Evolutionary conservation across 2,888 invertebrate species (phyloP).

Genomic region (Trachelus stipa): DNA sequence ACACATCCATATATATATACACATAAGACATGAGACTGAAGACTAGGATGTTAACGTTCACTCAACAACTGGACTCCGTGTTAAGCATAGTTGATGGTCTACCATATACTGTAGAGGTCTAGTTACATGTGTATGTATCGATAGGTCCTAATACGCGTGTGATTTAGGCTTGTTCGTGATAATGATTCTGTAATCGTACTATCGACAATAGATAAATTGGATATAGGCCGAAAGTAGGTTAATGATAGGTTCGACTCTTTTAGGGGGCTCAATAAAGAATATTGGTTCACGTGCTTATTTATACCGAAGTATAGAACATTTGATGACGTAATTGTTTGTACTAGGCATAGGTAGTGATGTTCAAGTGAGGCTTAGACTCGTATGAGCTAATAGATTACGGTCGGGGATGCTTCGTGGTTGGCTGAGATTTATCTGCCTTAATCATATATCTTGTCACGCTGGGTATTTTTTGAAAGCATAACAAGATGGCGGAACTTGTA

Average conservation of each 20-base stretch:
- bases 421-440: not conserved
- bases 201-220: not conserved
- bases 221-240: not conserved
- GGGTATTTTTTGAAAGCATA: not conserved
- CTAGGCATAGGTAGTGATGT: not conserved
- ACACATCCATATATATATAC: too few relatives aligned
- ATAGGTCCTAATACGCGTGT: not conserved
- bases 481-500: not conserved
- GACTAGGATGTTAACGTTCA: not conserved
- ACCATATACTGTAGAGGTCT: not conserved
- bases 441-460: not conserved
- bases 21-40: not conserved
- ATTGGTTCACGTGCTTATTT: not conserved
- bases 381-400: not conserved
- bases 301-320: not conserved
- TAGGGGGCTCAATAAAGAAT: not conserved
- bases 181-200: not conserved
- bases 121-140: not conserved
- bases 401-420: not conserved
- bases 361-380: not conserved
- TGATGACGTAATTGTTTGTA: not conserved
- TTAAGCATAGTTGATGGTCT: not conserved
- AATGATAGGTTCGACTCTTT: not conserved
- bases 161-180: not conserved
- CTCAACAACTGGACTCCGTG: not conserved